Base-by-base conservation (phyloP, 2,888 invertebrate species). In the Drosophila birchii region DNA sequence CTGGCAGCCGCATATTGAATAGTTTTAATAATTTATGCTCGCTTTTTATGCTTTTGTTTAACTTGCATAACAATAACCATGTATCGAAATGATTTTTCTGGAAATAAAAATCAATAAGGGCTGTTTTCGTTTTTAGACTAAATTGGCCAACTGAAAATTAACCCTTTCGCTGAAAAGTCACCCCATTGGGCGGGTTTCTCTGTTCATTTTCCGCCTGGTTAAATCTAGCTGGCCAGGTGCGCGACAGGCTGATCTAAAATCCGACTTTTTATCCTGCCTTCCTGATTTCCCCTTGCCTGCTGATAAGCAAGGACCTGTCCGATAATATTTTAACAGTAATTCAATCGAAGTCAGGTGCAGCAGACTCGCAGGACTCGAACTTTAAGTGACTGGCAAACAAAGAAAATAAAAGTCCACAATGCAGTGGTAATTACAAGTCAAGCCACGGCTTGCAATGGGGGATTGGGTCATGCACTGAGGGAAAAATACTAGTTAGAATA, bases 381-480 rank as follows among this genome's bases (percentile, higher is more conserved):
- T 71, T 71, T 38, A 63, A 71, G 53, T 60, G 74, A 67, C 60
- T 45, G 51, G 73, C 55, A 69, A 70, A 72, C 64, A 66, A 58
- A 72, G 70, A 66, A 66, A 75, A 75, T 64, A 80, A 76, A 79
- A 75, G 74, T 81, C 54, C 73, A 81, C 86, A 81, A 76, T 87
- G 85, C 85, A 87, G 88, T 83, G 78, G 86, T 85, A 85, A 85
- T 85, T 85, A 85, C 87, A 85, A 58, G 76, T 61, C 75, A 53
- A 55, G 66, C 58, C 66, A 66, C 63, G 56, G 72, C 69, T 60
- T 78, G 69, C 72, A 47, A 39, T 55, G 67, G 67, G 64, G 73
- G 53, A 26, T 78, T 55, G 74, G 66, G 60, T 51, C 32, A 1
- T 43, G 5, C 64, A 62, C 64, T 38, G n/a, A 47, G 16, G 9